These are phyloP conservation scores for Nasonia giraulti DNA, from an alignment of 1,140 invertebrate genomes.

Conservation along the genomic window DNA sequence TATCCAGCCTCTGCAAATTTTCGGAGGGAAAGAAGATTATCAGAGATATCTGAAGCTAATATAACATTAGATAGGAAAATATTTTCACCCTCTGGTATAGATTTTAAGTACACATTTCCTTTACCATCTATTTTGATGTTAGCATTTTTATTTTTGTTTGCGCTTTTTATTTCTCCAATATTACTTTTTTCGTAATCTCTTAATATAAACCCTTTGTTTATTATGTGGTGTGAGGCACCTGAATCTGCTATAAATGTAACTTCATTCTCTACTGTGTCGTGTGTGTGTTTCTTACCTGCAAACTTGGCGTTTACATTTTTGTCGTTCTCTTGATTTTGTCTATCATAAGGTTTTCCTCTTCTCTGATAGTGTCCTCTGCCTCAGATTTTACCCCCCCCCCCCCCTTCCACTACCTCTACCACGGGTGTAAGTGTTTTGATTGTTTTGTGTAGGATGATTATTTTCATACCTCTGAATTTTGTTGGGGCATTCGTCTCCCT, in stretches of 20 bases:
- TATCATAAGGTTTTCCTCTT: too few relatives aligned
- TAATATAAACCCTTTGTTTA: constrained; percentile 50
- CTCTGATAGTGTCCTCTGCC: too few relatives aligned
- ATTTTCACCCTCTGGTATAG: not conserved
- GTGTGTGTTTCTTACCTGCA: not conserved
- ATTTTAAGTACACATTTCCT: constrained; percentile 28
- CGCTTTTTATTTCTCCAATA: constrained; percentile 44
- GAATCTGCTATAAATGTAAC: constrained; percentile 54
- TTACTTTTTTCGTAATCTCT: constrained; percentile 47
- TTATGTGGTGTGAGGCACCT: constrained; percentile 54
- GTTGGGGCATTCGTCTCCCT: constrained; percentile 1
- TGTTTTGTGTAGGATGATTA: too few relatives aligned
- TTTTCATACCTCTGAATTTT: not conserved
- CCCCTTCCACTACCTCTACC: too few relatives aligned
- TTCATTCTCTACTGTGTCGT: not conserved
- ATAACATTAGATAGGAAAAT: constrained; percentile 43
- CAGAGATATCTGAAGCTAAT: constrained; percentile 43
- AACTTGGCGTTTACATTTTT: not conserved
- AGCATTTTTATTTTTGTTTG: constrained; percentile 50
- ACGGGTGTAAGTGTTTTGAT: too few relatives aligned
- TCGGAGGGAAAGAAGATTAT: constrained; percentile 51
- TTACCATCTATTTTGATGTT: constrained; percentile 51
- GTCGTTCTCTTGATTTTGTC: too few relatives aligned
- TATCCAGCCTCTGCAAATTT: constrained; percentile 36
- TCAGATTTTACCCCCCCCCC: too few relatives aligned